phyloP scores from a whole-genome alignment of 2,888 invertebrate species.

The Sphaeridia pumilis region DNA sequence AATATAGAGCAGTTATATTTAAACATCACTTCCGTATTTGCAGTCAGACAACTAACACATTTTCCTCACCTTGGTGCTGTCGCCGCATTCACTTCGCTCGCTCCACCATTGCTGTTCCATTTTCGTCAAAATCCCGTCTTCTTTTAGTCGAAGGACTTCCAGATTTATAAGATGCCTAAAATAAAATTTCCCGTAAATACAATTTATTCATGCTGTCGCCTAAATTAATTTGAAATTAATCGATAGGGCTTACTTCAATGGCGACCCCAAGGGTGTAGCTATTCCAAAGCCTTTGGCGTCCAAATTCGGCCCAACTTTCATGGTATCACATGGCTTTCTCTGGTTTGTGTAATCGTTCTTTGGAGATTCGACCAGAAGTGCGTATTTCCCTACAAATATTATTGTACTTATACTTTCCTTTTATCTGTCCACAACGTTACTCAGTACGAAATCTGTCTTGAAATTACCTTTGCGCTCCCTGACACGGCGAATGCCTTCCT shows the following conservation, averaged over 20 bases:
- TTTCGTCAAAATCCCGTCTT: constrained; percentile 80
- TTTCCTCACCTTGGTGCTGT: constrained; percentile 45
- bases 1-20: too few relatives aligned
- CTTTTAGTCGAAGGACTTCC: constrained; percentile 76
- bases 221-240: too few relatives aligned
- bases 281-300: constrained; percentile 78
- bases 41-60: too few relatives aligned
- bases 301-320: constrained; percentile 80
- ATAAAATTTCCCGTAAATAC: too few relatives aligned
- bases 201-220: too few relatives aligned
- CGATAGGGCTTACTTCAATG: constrained; percentile 69
- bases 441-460: background rate
- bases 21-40: too few relatives aligned
- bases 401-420: too few relatives aligned
- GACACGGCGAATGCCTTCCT: constrained; percentile 68
- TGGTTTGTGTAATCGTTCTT: constrained; percentile 74
- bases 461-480: constrained; percentile 56
- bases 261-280: constrained; percentile 83
- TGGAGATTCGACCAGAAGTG: constrained; percentile 55
- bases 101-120: constrained; percentile 95
- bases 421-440: too few relatives aligned
- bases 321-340: constrained; percentile 84
- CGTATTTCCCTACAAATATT: constrained; percentile 38
- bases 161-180: constrained; percentile 82
- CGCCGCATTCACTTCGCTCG: constrained; percentile 62